Percentiles rank a stretch among this genome's conserved stretches.
phyloP scores from a whole-genome alignment of 1,140 invertebrate species.

The Leptopilina boulardi region DNA sequence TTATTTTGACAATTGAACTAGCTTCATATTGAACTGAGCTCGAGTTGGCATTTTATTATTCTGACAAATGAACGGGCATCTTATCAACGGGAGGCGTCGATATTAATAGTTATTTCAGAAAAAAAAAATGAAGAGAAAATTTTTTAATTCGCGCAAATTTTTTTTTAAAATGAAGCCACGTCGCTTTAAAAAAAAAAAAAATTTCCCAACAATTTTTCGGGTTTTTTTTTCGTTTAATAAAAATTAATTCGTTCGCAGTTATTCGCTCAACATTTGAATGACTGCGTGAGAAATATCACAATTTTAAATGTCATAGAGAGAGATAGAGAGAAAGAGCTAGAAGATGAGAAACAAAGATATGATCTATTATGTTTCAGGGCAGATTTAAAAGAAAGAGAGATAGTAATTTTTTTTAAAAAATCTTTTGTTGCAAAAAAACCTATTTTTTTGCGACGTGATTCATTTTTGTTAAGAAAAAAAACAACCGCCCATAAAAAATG shows the following conservation, averaged over 20 bases:
- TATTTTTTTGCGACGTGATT: conserved; percentile 46
- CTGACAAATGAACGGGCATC: too few relatives aligned
- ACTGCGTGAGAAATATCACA: conserved; percentile 24
- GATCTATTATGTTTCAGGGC: conserved; percentile 20
- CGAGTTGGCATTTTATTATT: too few relatives aligned
- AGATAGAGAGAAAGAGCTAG: background rate
- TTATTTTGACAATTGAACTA: too few relatives aligned
- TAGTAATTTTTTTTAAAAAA: background rate
- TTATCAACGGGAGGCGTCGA: too few relatives aligned
- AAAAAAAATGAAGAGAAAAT: too few relatives aligned
- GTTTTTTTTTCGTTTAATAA: background rate
- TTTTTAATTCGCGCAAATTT: background rate
- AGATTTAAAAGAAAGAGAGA: conserved; percentile 5
- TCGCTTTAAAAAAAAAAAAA: background rate
- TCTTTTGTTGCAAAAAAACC: conserved; percentile 27
- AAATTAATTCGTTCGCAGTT: conserved; percentile 15
- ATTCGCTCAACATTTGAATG: conserved; percentile 12
- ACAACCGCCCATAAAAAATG: conserved; percentile 60
- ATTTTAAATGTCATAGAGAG: conserved; percentile 24
- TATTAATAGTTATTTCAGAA: too few relatives aligned
- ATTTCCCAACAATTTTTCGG: background rate
- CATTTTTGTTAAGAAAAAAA: conserved; percentile 48
- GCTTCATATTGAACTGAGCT: too few relatives aligned
- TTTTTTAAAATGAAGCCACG: conserved; percentile 1
- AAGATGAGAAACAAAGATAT: conserved; percentile 25